Evolutionary conservation across 1,140 invertebrate genomes (phyloP).

Genomic region (Coptotermes formosanus): DNA sequence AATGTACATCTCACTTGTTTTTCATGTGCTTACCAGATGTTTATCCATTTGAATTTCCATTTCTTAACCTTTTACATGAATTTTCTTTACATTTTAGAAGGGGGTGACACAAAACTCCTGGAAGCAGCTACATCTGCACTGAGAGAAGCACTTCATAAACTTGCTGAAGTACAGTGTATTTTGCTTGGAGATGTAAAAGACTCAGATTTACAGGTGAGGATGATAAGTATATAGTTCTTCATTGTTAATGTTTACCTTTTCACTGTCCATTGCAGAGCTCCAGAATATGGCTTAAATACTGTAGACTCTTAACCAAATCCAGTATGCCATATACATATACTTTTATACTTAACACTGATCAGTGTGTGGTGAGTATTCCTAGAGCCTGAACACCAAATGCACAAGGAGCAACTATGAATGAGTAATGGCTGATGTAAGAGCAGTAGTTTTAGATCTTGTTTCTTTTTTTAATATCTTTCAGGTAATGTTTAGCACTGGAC

Average conservation of each 20-base stretch:
- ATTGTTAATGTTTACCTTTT: no score
- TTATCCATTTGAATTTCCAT: background rate
- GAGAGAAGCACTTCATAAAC: conserved; percentile 57
- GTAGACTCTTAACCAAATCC: no score
- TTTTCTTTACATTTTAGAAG: background rate
- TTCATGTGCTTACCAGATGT: background rate
- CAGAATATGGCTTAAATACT: no score
- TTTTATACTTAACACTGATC: no score
- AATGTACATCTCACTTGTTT: no score
- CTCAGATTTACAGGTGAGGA: conserved; percentile 41
- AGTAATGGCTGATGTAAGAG: no score
- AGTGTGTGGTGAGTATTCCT: no score
- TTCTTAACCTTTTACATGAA: background rate
- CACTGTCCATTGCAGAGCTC: no score
- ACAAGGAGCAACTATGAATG: no score
- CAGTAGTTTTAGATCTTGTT: no score
- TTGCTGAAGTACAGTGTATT: conserved; percentile 37
- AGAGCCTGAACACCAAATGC: no score
- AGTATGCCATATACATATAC: no score
- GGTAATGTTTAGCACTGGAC: conserved; percentile 60
- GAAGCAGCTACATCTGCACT: conserved; percentile 66
- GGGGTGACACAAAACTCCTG: conserved; percentile 44
- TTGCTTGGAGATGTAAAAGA: conserved; percentile 46
- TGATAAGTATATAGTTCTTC: background rate
- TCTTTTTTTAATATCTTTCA: conserved; percentile 40